Evolutionary conservation across 2,113 vertebrate species (phyloP).

Genomic region (Oreochromis niloticus): DNA sequence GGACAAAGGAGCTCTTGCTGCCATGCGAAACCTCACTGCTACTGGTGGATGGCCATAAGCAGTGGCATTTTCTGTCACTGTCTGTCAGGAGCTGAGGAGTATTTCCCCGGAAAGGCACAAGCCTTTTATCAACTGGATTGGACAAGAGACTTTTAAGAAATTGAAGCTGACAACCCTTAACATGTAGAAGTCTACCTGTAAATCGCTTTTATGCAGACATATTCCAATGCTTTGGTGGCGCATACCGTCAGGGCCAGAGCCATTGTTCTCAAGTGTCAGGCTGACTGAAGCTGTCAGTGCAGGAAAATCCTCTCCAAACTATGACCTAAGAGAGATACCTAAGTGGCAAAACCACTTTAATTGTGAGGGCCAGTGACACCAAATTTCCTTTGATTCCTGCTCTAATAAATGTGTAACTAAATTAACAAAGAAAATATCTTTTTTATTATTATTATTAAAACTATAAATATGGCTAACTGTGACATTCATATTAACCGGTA

Average conservation of each 20-base stretch:
- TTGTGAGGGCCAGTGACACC: not conserved
- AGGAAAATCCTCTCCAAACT: not conserved
- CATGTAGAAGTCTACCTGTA: constrained; percentile 76
- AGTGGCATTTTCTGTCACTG: constrained; percentile 63
- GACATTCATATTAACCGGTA: not conserved
- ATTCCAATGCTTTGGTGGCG: constrained; percentile 39
- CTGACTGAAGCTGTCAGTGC: constrained; percentile 43
- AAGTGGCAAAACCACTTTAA: not conserved
- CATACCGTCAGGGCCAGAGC: not conserved
- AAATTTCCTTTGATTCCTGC: not conserved
- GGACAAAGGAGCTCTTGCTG: constrained; percentile 47
- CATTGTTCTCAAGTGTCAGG: constrained; percentile 30
- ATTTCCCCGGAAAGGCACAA: constrained; percentile 11
- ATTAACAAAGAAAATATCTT: not conserved
- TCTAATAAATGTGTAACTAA: not conserved
- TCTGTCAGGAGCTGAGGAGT: constrained; percentile 19
- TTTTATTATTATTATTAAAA: not conserved
- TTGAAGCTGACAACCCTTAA: constrained; percentile 78
- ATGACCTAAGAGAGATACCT: not conserved
- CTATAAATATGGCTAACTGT: not conserved
- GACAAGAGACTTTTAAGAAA: constrained; percentile 68
- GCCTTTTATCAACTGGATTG: constrained; percentile 63
- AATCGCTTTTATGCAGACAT: constrained; percentile 65
- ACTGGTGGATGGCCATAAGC: constrained; percentile 10
- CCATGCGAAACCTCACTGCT: constrained; percentile 16